phyloP scores from a whole-genome alignment of 2,888 invertebrate species.

The Drosophila mayaguana region DNA sequence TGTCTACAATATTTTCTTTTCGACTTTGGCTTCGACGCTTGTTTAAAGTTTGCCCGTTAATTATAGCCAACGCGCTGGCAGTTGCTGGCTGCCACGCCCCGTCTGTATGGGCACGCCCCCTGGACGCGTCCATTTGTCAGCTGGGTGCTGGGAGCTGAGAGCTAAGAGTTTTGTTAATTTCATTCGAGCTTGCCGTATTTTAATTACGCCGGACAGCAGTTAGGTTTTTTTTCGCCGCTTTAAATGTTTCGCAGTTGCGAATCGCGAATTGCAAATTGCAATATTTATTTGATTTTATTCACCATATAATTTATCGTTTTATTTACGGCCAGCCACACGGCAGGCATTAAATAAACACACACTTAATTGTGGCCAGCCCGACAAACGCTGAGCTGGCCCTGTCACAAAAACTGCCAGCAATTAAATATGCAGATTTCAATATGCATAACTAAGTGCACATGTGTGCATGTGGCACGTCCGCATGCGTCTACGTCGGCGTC shows the following conservation, averaged over 20 bases:
- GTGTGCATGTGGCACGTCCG: conserved; percentile 3
- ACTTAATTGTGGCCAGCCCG: conserved; percentile 64
- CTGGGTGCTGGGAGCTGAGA: neutral
- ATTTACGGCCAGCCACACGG: conserved; percentile 5
- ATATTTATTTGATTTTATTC: conserved; percentile 26
- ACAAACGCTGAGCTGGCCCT: conserved; percentile 40
- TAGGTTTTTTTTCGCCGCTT: conserved; percentile 27
- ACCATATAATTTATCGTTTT: conserved; percentile 19
- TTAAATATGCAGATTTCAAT: conserved; percentile 37
- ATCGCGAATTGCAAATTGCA: conserved; percentile 30
- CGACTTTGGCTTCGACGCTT: neutral
- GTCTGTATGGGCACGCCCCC: neutral
- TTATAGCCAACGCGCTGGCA: conserved; percentile 43
- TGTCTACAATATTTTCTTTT: neutral
- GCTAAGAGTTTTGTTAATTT: conserved; percentile 52
- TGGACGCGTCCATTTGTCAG: conserved; percentile 24
- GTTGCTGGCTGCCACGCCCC: conserved; percentile 5
- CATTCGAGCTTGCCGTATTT: conserved; percentile 55
- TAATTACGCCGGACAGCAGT: conserved; percentile 44
- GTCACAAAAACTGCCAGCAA: conserved; percentile 44
- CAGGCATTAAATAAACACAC: conserved; percentile 59
- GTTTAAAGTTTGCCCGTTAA: conserved; percentile 56
- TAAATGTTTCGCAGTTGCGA: conserved; percentile 24
- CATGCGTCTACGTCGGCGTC: neutral
- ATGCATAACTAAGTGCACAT: conserved; percentile 11